Conservation (phyloP, 2,888 invertebrate species). For the Metellina segmentata region DNA sequence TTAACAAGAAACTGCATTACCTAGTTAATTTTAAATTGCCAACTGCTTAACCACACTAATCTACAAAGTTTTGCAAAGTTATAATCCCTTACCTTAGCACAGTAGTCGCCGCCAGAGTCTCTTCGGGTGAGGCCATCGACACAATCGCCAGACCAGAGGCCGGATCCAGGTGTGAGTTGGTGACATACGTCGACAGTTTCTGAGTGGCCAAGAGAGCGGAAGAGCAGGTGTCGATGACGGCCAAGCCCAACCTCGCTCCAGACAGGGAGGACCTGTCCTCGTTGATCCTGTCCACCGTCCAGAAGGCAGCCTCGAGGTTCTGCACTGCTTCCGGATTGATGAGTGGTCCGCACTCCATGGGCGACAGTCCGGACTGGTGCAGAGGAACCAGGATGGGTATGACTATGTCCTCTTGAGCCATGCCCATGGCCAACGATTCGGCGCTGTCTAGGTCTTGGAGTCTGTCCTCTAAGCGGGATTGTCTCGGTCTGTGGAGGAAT, state of each 20-base stretch:
- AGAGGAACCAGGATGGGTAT: slow-evolving; percentile 78
- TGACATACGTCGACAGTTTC: slow-evolving; percentile 55
- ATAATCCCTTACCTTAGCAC: slow-evolving; percentile 37
- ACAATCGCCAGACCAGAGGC: slow-evolving; percentile 45
- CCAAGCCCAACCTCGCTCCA: slow-evolving; percentile 65
- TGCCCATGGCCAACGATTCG: not conserved
- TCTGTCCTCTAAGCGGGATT: slow-evolving; percentile 57
- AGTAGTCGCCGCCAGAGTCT: slow-evolving; percentile 51
- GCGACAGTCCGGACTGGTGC: slow-evolving; percentile 79
- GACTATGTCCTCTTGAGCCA: slow-evolving; percentile 42
- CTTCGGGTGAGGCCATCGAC: slow-evolving; percentile 44
- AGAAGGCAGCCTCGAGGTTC: slow-evolving; percentile 81
- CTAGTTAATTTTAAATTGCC: no score
- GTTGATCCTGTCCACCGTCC: slow-evolving; percentile 79
- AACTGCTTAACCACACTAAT: no score
- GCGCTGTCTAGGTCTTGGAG: slow-evolving; percentile 44
- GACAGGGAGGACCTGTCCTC: slow-evolving; percentile 62
- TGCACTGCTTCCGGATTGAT: slow-evolving; percentile 79
- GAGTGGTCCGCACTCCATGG: slow-evolving; percentile 79
- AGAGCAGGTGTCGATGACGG: slow-evolving; percentile 75
- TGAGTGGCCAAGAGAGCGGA: slow-evolving; percentile 74
- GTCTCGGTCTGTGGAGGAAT: slow-evolving; percentile 40
- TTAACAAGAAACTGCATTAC: no score
- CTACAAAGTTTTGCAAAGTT: not conserved
- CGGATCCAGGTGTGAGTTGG: slow-evolving; percentile 17